Base-by-base conservation (phyloP, 2,113 vertebrate genomes). In the Jacana jacana region DNA sequence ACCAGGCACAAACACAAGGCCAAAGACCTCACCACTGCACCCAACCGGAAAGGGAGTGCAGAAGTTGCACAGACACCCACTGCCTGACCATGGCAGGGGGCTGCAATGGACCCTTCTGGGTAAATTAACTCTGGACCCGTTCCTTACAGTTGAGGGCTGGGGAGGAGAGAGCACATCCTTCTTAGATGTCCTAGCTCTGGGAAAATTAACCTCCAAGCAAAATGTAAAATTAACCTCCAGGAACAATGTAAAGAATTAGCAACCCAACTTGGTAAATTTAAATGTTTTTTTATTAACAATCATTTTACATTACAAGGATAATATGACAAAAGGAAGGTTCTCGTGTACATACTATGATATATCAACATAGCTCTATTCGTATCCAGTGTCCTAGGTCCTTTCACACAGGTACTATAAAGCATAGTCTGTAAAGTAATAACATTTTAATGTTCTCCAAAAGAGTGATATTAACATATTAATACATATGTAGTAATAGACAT, bases 371-470 rank as follows among this genome's bases (percentile, higher is more conserved):
- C 98, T 98, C 98, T 97, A 98, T 98, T 96, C 97, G 98, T 98
- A 98, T 98, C 98, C 98, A 98, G 98, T 98, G 98, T 99, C 98
- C 98, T 98, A 98, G 98, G 97, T 94, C 97, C 98, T 97, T 95
- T 98, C 98, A 99, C 98, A 98, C 98, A 98, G 98, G 98, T 98
- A 98, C 98, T 98, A 98, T 98, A 98, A 98, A 98, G 98, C 98
- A 95, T 98, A 97, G 98, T 98, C 98, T 97, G 98, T 95, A 97
- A 98, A 98, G 96, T 97, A 97, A 98, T 98, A 98, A 98, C 95
- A 95, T 97, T 89, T 97, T 86, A 98, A 97, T 97, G 93, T 86
- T 96, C 96, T 95, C 95, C 93, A 95, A 98, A 98, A 98, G 95
- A 97, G 98, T 98, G 98, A 98, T 98, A 98, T 98, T 98, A 98